phyloP scores from a whole-genome alignment of 2,888 invertebrate species.

The Hydriomena furcata region DNA sequence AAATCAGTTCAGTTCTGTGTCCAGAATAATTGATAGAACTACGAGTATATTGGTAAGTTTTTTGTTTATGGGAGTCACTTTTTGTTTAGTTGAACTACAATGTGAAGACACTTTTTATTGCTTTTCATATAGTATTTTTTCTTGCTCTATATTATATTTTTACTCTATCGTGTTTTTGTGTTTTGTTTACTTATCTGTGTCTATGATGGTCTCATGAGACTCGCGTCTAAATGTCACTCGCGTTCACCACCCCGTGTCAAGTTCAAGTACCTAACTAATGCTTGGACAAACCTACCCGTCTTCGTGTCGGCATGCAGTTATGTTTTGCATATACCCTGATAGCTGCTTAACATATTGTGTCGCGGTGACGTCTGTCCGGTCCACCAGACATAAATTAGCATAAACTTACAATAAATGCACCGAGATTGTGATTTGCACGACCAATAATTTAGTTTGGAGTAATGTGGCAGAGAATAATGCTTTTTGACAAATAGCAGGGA shows the following conservation, averaged over 20 bases:
- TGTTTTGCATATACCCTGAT: conserved; percentile 52
- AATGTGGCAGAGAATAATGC: not conserved
- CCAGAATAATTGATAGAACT: not conserved
- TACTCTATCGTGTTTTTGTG: too few species aligned
- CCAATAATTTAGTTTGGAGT: conserved; percentile 26
- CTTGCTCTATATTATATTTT: too few species aligned
- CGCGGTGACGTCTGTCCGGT: conserved; percentile 60
- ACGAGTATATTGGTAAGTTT: not conserved
- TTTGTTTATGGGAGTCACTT: too few species aligned
- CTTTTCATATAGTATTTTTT: too few species aligned
- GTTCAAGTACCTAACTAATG: conserved; percentile 69
- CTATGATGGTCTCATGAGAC: conserved; percentile 6
- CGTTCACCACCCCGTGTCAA: conserved; percentile 60
- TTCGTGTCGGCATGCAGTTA: conserved; percentile 60
- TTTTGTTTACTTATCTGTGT: conserved; percentile 6
- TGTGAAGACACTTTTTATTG: too few species aligned
- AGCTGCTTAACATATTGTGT: conserved; percentile 51
- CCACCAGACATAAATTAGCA: conserved; percentile 54
- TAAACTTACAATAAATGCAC: conserved; percentile 52
- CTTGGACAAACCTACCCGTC: conserved; percentile 39
- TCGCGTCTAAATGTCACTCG: conserved; percentile 41
- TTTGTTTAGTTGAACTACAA: too few species aligned
- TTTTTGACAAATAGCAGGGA: conserved; percentile 6
- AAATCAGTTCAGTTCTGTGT: not conserved
- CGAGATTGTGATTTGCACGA: conserved; percentile 48